Evolutionary conservation across 1,140 invertebrate genomes (phyloP).

Genomic region (Geopemphigus sp.): DNA sequence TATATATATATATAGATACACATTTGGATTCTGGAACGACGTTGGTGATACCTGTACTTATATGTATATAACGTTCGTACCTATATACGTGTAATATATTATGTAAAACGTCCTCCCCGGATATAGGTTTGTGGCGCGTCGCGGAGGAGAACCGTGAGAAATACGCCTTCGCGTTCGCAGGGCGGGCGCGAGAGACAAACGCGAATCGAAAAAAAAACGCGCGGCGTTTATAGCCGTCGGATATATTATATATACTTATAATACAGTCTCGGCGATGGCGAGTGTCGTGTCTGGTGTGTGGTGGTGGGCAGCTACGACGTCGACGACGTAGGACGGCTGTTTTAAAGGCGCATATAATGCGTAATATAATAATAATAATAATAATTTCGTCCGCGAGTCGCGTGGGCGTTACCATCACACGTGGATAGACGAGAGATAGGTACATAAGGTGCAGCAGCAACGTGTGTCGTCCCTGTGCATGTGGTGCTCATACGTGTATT

Average conservation of each 20-base stretch:
- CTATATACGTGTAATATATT: neutral
- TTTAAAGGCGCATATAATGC: slow-evolving; percentile 9
- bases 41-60: neutral
- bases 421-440: slow-evolving; percentile 35
- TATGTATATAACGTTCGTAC: neutral
- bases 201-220: slow-evolving; percentile 28
- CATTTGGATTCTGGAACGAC: too few species aligned
- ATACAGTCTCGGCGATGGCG: slow-evolving; percentile 29
- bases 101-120: neutral
- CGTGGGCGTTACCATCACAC: slow-evolving; percentile 24
- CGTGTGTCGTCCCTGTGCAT: slow-evolving; percentile 18
- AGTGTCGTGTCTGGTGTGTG: neutral
- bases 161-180: slow-evolving; percentile 41
- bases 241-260: slow-evolving; percentile 9
- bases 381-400: slow-evolving; percentile 26
- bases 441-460: slow-evolving; percentile 2
- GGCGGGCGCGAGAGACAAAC: slow-evolving; percentile 24
- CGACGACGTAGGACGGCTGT: slow-evolving; percentile 32
- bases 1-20: too few species aligned
- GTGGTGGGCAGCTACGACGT: slow-evolving; percentile 27
- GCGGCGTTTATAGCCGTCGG: neutral
- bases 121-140: neutral
- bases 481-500: neutral
- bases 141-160: slow-evolving; percentile 43
- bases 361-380: slow-evolving; percentile 6